These are phyloP conservation scores for Drosophila prolongata DNA, from an alignment of 2,888 invertebrate genomes.

Conservation along the genomic window DNA sequence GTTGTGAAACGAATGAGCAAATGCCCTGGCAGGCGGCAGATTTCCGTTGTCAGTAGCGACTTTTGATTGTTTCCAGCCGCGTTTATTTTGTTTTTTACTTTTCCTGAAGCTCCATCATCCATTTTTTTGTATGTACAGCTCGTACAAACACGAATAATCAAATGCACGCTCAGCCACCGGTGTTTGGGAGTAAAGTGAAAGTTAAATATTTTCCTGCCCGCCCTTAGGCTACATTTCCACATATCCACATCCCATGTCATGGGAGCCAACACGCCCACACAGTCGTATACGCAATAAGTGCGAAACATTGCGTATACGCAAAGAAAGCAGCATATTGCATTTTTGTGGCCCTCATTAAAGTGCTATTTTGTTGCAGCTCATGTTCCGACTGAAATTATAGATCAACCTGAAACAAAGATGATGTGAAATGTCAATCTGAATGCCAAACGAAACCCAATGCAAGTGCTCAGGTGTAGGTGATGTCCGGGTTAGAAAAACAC, in stretches of 20 bases:
- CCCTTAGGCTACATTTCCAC: conserved; percentile 20
- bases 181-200: conserved; percentile 40
- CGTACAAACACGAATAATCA: conserved; percentile 29
- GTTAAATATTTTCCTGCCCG: conserved; percentile 34
- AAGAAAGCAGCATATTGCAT: conserved; percentile 24
- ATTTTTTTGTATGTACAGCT: conserved; percentile 14
- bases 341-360: conserved; percentile 20
- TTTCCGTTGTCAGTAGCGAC: conserved; percentile 51
- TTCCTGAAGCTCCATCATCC: not conserved
- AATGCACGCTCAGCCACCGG: conserved; percentile 30
- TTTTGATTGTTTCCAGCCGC: conserved; percentile 46
- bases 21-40: conserved; percentile 15
- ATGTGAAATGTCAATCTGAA: conserved; percentile 9
- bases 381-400: conserved; percentile 17
- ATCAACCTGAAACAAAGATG: conserved; percentile 1
- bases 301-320: conserved; percentile 31
- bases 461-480: not conserved
- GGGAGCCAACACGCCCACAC: conserved; percentile 12
- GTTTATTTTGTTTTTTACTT: conserved; percentile 2
- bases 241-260: conserved; percentile 13
- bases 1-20: conserved; percentile 17
- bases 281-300: conserved; percentile 2
- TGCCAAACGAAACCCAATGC: conserved; percentile 8
- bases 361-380: conserved; percentile 15
- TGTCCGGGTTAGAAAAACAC: conserved; percentile 29